phyloP scores from a whole-genome alignment of 2,888 invertebrate genomes.

The Candidula unifasciata region DNA sequence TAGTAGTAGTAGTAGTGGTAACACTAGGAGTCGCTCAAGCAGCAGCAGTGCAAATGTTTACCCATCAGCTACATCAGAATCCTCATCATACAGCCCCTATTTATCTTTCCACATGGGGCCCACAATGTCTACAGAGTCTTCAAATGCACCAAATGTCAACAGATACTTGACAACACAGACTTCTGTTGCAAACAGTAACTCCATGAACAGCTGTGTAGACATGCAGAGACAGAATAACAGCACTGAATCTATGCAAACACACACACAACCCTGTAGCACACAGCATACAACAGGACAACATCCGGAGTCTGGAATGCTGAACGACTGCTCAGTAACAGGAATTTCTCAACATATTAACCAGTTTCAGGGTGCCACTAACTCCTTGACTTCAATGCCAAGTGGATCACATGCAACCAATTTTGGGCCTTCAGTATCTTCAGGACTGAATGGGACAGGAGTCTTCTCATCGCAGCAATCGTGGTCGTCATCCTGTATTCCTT shows the following conservation, averaged over 20 bases:
- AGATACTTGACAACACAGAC: constrained; percentile 42
- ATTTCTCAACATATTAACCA: constrained; percentile 58
- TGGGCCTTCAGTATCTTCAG: constrained; percentile 13
- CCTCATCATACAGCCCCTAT: constrained; percentile 25
- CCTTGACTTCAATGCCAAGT: constrained; percentile 61
- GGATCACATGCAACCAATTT: constrained; percentile 58
- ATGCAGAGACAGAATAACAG: constrained; percentile 59
- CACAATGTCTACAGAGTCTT: constrained; percentile 5
- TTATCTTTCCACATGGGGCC: constrained; percentile 1
- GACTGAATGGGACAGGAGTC: constrained; percentile 25
- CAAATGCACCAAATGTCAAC: constrained; percentile 34
- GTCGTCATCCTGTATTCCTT: constrained; percentile 41
- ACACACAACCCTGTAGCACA: constrained; percentile 42
- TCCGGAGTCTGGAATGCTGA: constrained; percentile 29
- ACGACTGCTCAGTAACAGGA: constrained; percentile 40
- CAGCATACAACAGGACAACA: constrained; percentile 6
- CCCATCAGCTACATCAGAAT: not conserved
- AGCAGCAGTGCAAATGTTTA: not conserved
- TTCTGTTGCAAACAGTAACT: constrained; percentile 34
- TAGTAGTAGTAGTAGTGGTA: constrained; percentile 3
- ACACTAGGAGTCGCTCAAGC: not conserved
- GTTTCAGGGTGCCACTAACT: constrained; percentile 55
- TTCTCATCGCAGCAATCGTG: constrained; percentile 46
- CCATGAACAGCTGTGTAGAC: constrained; percentile 48
- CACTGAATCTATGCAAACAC: constrained; percentile 54